Conservation (phyloP, 2,797 vertebrate species). For the Phrynocephalus forsythii region DNA sequence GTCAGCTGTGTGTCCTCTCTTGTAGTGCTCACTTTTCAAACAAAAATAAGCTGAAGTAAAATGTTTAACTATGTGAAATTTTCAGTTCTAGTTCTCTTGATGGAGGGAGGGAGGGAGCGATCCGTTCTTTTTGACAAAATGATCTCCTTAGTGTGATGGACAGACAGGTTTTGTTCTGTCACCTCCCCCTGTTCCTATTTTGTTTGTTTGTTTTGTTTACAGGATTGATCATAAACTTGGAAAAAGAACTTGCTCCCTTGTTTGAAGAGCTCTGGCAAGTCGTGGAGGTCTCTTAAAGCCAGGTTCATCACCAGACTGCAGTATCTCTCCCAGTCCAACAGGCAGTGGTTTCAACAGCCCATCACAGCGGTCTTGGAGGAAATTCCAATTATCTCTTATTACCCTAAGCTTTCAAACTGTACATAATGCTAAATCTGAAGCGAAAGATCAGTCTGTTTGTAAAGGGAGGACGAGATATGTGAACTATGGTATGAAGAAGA, state of each 20-base stretch:
- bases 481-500: constrained; percentile 38
- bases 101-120: background rate
- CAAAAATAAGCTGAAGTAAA: background rate
- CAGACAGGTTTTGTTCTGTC: constrained; percentile 15
- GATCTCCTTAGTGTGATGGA: rapidly evolving
- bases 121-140: background rate
- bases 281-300: constrained; percentile 90
- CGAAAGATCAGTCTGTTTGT: constrained; percentile 62
- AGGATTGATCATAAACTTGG: constrained; percentile 95
- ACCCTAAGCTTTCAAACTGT: constrained; percentile 68
- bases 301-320: constrained; percentile 3
- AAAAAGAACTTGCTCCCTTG: constrained; percentile 92
- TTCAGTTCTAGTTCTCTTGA: background rate
- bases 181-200: constrained; percentile 35
- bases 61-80: background rate
- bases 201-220: constrained; percentile 47
- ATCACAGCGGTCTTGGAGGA: constrained; percentile 15
- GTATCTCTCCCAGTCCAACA: constrained; percentile 61
- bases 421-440: constrained; percentile 70
- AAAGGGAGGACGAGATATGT: constrained; percentile 51
- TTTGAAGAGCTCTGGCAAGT: constrained; percentile 95
- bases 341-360: constrained; percentile 55
- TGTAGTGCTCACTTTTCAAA: rapidly evolving
- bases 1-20: background rate
- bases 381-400: constrained; percentile 60